A percentile compares a stretch with the other conserved stretches of the same genome.
Conservation (phyloP, 1,140 invertebrate genomes). For the Tetranychus cinnabarinus region DNA sequence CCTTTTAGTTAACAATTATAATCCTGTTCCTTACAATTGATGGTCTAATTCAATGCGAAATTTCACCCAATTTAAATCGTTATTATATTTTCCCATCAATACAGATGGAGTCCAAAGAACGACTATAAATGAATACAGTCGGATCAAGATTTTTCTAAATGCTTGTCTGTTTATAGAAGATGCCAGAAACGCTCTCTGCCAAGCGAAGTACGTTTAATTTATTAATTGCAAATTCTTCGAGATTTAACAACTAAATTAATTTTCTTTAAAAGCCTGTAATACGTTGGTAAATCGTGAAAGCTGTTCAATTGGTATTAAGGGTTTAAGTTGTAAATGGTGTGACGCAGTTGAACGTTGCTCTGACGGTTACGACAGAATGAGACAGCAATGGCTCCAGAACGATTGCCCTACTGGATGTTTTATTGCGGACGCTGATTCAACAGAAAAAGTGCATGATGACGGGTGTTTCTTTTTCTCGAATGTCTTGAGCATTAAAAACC, state of each 20-base stretch:
- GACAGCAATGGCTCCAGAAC: constrained; percentile 55
- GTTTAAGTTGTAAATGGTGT: constrained; percentile 58
- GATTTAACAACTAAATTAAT: too few relatives aligned
- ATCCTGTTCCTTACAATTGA: too few relatives aligned
- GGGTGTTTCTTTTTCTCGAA: too few relatives aligned
- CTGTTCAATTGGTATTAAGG: constrained; percentile 22
- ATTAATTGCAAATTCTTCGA: too few relatives aligned
- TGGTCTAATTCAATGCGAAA: too few relatives aligned
- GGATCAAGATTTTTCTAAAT: constrained; percentile 30
- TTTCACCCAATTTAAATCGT: background rate
- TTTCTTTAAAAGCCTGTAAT: constrained; percentile 37
- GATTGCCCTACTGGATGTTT: too few relatives aligned
- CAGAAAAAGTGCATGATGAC: too few relatives aligned
- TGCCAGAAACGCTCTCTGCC: constrained; percentile 40
- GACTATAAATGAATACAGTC: constrained; percentile 90
- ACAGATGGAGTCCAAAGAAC: constrained; percentile 49
- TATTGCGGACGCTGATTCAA: constrained; percentile 17
- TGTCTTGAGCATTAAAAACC: too few relatives aligned
- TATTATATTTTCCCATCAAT: background rate
- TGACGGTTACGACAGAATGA: constrained; percentile 57
- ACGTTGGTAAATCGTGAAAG: constrained; percentile 42
- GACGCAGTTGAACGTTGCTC: constrained; percentile 49
- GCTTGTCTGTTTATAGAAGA: constrained; percentile 35
- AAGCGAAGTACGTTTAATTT: constrained; percentile 7
- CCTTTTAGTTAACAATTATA: background rate